Conservation (phyloP, 2,888 invertebrate species). For the Orchestes rusci region DNA sequence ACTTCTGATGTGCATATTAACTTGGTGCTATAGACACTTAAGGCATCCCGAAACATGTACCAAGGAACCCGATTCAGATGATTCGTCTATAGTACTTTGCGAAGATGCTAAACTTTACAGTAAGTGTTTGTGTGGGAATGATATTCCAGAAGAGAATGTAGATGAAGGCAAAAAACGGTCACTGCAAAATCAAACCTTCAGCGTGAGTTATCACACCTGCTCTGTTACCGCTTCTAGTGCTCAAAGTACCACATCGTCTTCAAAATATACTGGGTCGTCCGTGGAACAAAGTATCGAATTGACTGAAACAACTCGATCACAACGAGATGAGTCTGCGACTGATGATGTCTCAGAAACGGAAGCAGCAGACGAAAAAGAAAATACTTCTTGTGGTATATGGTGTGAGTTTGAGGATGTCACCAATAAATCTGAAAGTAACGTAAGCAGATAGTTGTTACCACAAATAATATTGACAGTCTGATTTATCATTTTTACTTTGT, state of each 20-base stretch:
- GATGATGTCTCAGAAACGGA: too few species aligned
- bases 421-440: too few species aligned
- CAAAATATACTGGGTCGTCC: too few species aligned
- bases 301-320: too few species aligned
- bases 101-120: constrained; percentile 17
- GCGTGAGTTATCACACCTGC: constrained; percentile 22
- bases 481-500: too few species aligned
- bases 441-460: too few species aligned
- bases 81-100: constrained; percentile 21
- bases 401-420: too few species aligned
- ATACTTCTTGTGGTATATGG: too few species aligned
- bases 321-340: too few species aligned
- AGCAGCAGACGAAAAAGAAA: too few species aligned
- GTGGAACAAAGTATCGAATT: too few species aligned
- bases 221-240: constrained; percentile 19
- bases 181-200: constrained; percentile 24
- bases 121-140: constrained; percentile 23
- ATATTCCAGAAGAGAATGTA: not conserved
- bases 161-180: constrained; percentile 4
- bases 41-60: constrained; percentile 21
- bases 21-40: constrained; percentile 34
- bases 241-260: constrained; percentile 13
- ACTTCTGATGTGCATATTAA: constrained; percentile 33
- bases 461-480: too few species aligned
- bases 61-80: constrained; percentile 20